phyloP scores from a whole-genome alignment of 2,888 invertebrate genomes.

The Salticus scenicus region DNA sequence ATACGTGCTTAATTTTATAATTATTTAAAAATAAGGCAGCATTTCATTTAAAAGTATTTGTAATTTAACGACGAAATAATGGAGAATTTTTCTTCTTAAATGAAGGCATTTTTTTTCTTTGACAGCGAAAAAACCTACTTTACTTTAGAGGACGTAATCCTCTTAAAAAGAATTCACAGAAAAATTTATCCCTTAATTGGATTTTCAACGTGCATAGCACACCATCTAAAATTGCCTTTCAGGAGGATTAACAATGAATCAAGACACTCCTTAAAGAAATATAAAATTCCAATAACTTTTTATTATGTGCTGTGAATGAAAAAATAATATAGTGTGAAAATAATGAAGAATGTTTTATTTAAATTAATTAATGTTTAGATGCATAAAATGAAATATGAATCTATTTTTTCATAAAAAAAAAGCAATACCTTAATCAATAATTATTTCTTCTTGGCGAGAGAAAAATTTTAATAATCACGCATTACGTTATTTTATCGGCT shows the following conservation, averaged over 20 bases:
- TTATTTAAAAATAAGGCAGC: too few relatives aligned
- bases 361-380: not conserved
- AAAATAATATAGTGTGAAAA: not conserved
- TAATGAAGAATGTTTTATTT: not conserved
- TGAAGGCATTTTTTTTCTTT: too few relatives aligned
- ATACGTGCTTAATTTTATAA: too few relatives aligned
- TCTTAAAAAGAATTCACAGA: not conserved
- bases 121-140: not conserved
- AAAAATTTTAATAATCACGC: too few relatives aligned
- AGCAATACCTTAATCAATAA: too few relatives aligned
- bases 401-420: too few relatives aligned
- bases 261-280: not conserved
- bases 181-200: constrained; percentile 7
- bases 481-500: too few relatives aligned
- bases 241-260: not conserved
- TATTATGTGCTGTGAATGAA: not conserved
- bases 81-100: too few relatives aligned
- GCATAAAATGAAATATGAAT: not conserved
- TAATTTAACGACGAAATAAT: too few relatives aligned
- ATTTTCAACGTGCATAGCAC: not conserved
- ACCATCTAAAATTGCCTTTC: constrained; percentile 6
- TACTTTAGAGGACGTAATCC: not conserved
- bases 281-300: not conserved
- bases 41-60: too few relatives aligned
- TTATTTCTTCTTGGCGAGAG: too few relatives aligned